Percentiles rank a stretch among this genome's conserved stretches.
phyloP scores from a whole-genome alignment of 2,797 vertebrate genomes.

The Lycodopsis pacificus region DNA sequence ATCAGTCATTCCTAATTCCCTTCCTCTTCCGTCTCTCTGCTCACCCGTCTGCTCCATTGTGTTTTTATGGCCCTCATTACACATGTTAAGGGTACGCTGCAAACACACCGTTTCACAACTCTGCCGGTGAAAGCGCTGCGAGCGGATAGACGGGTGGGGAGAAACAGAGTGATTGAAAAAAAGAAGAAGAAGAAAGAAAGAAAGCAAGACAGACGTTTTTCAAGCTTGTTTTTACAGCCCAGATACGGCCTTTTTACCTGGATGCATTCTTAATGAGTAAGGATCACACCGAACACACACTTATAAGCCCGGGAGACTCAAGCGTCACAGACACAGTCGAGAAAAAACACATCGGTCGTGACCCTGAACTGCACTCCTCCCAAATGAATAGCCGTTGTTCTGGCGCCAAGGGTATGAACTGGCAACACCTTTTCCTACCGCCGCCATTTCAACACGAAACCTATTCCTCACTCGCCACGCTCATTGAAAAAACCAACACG shows the following conservation, averaged over 20 bases:
- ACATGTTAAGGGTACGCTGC: slow-evolving; percentile 51
- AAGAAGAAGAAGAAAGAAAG: slow-evolving; percentile 24
- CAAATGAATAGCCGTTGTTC: slow-evolving; percentile 58
- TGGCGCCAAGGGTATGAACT: slow-evolving; percentile 41
- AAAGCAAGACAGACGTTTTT: slow-evolving; percentile 51
- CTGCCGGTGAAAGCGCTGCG: slow-evolving; percentile 50
- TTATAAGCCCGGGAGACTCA: slow-evolving; percentile 10
- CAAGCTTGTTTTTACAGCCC: slow-evolving; percentile 64
- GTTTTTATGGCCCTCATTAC: slow-evolving; percentile 72
- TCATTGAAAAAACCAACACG: slow-evolving; percentile 26
- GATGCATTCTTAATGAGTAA: slow-evolving; percentile 45
- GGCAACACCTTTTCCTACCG: slow-evolving; percentile 64
- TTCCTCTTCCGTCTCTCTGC: slow-evolving; percentile 11
- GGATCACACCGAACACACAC: slow-evolving; percentile 13
- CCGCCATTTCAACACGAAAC: slow-evolving; percentile 28
- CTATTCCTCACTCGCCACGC: slow-evolving; percentile 49
- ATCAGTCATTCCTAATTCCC: slow-evolving; percentile 8
- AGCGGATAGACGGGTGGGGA: slow-evolving; percentile 32
- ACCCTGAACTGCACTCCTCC: slow-evolving; percentile 64
- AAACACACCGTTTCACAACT: slow-evolving; percentile 71
- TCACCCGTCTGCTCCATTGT: slow-evolving; percentile 61
- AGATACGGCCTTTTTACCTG: slow-evolving; percentile 59
- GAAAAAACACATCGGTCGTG: slow-evolving; percentile 32
- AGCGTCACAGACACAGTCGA: neutral
- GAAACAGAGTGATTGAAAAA: slow-evolving; percentile 27